These are phyloP conservation scores for Platerodrilus igneus DNA, from an alignment of 2,888 invertebrate species.

Conservation along the genomic window DNA sequence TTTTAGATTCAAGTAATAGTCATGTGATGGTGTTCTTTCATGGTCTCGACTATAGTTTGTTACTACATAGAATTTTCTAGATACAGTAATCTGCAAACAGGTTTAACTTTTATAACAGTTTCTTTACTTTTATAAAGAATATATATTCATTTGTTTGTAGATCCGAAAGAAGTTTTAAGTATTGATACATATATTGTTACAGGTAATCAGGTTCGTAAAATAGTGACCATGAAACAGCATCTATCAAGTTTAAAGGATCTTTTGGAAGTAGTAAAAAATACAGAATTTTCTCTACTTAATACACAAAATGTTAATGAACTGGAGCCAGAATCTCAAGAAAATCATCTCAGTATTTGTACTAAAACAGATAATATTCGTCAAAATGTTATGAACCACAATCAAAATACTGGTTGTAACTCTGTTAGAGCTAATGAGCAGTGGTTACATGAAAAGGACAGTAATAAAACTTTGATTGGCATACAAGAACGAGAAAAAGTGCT, in stretches of 20 bases:
- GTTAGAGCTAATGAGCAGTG: constrained; percentile 30
- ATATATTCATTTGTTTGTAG: no score
- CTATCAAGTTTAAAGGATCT: constrained; percentile 46
- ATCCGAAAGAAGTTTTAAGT: background rate
- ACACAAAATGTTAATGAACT: constrained; percentile 28
- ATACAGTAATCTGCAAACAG: no score
- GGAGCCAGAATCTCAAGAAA: constrained; percentile 27
- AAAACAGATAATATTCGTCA: constrained; percentile 42
- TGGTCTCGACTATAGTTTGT: no score
- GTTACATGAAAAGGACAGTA: constrained; percentile 40
- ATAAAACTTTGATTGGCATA: constrained; percentile 43
- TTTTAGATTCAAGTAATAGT: no score
- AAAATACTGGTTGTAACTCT: constrained; percentile 23
- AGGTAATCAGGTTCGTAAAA: constrained; percentile 43
- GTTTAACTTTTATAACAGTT: no score
- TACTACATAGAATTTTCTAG: no score
- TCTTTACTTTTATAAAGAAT: no score
- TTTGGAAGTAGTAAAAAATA: constrained; percentile 44
- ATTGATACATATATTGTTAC: constrained; percentile 3
- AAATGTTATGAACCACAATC: constrained; percentile 25
- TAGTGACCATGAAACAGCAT: constrained; percentile 46
- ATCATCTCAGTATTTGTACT: constrained; percentile 20
- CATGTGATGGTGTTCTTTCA: no score
- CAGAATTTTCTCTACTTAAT: constrained; percentile 33
- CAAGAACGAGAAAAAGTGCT: constrained; percentile 55